Percentiles rank a stretch among this genome's conserved stretches.
These are phyloP conservation scores for Nothoprocta pentlandii DNA, from an alignment of 2,113 vertebrate species.

Conservation along the genomic window DNA sequence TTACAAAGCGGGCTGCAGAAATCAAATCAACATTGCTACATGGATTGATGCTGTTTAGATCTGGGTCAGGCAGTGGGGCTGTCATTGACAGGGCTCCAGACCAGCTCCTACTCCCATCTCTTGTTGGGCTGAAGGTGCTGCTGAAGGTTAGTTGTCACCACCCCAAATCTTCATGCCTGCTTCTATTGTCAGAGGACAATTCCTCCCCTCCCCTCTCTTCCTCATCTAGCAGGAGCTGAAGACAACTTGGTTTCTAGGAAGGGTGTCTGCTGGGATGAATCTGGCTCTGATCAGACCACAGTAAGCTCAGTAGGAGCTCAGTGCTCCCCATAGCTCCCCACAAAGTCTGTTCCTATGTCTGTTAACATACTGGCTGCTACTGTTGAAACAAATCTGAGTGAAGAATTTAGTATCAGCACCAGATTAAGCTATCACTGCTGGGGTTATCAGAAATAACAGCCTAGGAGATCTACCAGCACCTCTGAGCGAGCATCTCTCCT, in stretches of 20 bases:
- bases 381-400: background rate
- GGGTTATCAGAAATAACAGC: background rate
- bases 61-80: background rate
- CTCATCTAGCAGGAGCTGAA: background rate
- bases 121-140: too few species aligned
- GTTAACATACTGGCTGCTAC: background rate
- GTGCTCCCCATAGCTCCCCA: too few species aligned
- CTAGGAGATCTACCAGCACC: background rate
- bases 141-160: too few species aligned
- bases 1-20: background rate
- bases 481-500: background rate
- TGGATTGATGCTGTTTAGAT: accelerated
- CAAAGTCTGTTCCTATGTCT: too few species aligned
- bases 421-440: background rate
- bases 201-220: background rate
- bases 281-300: background rate
- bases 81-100: background rate
- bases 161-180: too few species aligned
- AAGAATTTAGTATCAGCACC: background rate
- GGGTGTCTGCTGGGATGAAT: background rate
- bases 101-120: background rate
- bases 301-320: background rate
- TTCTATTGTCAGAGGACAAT: background rate
- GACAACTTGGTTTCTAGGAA: background rate
- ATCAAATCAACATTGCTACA: background rate